Base-by-base conservation (phyloP, 2,888 invertebrate species). In the Meloe dianella region DNA sequence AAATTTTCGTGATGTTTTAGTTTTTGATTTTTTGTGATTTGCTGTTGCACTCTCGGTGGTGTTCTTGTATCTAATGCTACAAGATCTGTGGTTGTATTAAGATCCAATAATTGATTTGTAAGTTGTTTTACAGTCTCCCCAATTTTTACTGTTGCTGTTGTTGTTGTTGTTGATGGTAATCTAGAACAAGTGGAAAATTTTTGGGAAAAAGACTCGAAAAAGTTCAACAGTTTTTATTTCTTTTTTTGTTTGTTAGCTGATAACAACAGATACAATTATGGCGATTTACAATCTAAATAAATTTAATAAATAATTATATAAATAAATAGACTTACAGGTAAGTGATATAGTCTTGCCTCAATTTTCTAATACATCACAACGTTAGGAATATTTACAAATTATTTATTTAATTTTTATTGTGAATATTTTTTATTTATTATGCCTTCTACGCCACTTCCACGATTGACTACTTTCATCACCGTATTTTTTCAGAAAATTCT, bases 91-190 rank as follows among this genome's bases (percentile, higher is more conserved):
- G 80, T 78, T 27, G 74, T 69, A 64, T 80, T 82, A 22, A 85
- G 84, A 8, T 87, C 87, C 57, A 89, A 81, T 10, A 89, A 79
- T 80, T 89, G 89, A 69, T 85, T 87, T 1, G 89, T 85, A 12
- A 89, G 86, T 77, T 86, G 85, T 80, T 88, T 86, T 54, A 89
- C 86, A 0, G 88, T 87, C 61, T 89, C 88, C 60, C 87, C 85
- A 65, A 88, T 85, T 17, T 84, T 41, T 20, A 81, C 73, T 71
- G 14, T 38, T n/a, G 38, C 5, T 38, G 85, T 84, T 20, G 51
- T 1, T 84, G 41, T n/a, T 41, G 17, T n/a, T 20, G 81, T 73
- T 71, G 85, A 84, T 3, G 51, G 4, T 84, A 66, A 77, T 77
- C 81, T 81, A 79, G 73, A 81, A 81, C 68, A 71, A 69, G 47